phyloP scores from a whole-genome alignment of 2,113 vertebrate genomes.

The western clawed frog (Xenopus tropicalis) region UCB_Xtro_10.0 CM004451.2:87796501-87797000 shows the following conservation, averaged over 20 bases:
- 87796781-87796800: too few species aligned
- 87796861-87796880: too few species aligned
- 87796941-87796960: too few species aligned
- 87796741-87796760: neutral
- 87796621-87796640: neutral
- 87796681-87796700: slow-evolving; percentile 14
- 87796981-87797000: too few species aligned
- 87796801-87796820: too few species aligned
- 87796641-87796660: neutral
- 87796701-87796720: neutral
- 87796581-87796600: neutral
- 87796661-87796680: neutral
- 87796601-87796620: neutral
- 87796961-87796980: too few species aligned
- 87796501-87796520: too few species aligned
- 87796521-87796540: neutral
- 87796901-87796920: too few species aligned
- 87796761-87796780: neutral
- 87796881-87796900: too few species aligned
- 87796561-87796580: neutral
- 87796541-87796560: neutral
- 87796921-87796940: too few species aligned
- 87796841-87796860: too few species aligned
- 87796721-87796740: neutral
- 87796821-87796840: too few species aligned